phyloP scores from a whole-genome alignment of 2,888 invertebrate genomes.

The Neria commutata region DNA sequence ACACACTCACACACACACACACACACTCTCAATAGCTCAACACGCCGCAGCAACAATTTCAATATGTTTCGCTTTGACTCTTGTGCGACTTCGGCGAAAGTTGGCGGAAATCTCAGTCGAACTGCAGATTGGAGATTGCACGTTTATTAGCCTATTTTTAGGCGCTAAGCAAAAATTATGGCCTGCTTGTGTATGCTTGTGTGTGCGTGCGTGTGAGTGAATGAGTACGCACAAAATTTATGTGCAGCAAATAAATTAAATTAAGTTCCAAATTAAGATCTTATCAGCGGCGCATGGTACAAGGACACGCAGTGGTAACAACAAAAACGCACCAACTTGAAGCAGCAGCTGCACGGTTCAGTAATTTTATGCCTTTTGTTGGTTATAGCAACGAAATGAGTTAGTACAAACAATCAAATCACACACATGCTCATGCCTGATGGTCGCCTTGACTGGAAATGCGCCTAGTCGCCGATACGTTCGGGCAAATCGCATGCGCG shows the following conservation, averaged over 20 bases:
- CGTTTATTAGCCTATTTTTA: conserved; percentile 19
- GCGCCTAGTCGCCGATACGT: too few relatives aligned
- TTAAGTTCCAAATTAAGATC: conserved; percentile 45
- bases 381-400: too few relatives aligned
- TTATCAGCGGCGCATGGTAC: conserved; percentile 3
- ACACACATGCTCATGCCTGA: too few relatives aligned
- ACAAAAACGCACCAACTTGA: not conserved
- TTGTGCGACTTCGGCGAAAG: too few relatives aligned
- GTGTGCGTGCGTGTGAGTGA: conserved; percentile 6
- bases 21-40: too few relatives aligned
- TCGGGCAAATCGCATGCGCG: too few relatives aligned
- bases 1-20: conserved; percentile 16
- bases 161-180: conserved; percentile 11
- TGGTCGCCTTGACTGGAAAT: too few relatives aligned
- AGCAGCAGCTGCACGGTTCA: not conserved
- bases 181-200: not conserved
- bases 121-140: conserved; percentile 17
- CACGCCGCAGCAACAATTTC: not conserved
- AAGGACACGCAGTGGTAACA: not conserved
- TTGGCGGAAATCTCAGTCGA: too few relatives aligned
- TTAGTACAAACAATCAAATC: too few relatives aligned
- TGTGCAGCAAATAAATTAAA: conserved; percentile 32
- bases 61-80: too few relatives aligned
- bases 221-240: conserved; percentile 30
- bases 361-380: too few relatives aligned